phyloP scores from a whole-genome alignment of 2,888 invertebrate genomes.

The Drosophila villosipedis region DNA sequence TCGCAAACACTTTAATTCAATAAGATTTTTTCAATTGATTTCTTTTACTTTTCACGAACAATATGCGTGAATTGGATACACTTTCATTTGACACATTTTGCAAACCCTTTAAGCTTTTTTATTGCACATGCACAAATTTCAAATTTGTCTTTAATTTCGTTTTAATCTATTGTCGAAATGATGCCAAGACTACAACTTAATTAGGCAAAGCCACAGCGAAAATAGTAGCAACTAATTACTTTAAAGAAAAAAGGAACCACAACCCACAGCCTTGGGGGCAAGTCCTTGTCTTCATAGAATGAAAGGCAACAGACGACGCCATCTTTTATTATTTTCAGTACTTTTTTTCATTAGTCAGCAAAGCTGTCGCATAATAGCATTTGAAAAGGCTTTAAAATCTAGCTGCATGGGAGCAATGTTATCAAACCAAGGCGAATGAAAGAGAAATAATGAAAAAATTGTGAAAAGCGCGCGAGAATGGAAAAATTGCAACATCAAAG shows the following conservation, averaged over 20 bases:
- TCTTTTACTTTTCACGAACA: not conserved
- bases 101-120: too few species aligned
- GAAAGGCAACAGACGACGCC: constrained; percentile 17
- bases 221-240: constrained; percentile 50
- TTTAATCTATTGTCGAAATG: constrained; percentile 32
- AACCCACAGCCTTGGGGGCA: constrained; percentile 27
- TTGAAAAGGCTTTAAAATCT: constrained; percentile 60
- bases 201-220: constrained; percentile 43
- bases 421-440: constrained; percentile 41
- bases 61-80: too few species aligned
- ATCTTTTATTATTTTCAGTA: constrained; percentile 5
- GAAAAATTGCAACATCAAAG: constrained; percentile 60
- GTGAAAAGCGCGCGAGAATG: constrained; percentile 7
- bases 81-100: not conserved
- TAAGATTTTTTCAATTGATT: not conserved
- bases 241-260: constrained; percentile 14
- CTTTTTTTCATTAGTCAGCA: constrained; percentile 59
- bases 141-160: not conserved
- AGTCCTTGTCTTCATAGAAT: constrained; percentile 28
- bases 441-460: constrained; percentile 27
- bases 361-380: constrained; percentile 66
- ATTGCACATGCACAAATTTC: not conserved
- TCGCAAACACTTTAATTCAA: not conserved
- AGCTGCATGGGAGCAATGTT: constrained; percentile 32
- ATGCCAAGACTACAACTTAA: constrained; percentile 58